phyloP scores from a whole-genome alignment of 1,140 invertebrate genomes.

The Platyura marginata region DNA sequence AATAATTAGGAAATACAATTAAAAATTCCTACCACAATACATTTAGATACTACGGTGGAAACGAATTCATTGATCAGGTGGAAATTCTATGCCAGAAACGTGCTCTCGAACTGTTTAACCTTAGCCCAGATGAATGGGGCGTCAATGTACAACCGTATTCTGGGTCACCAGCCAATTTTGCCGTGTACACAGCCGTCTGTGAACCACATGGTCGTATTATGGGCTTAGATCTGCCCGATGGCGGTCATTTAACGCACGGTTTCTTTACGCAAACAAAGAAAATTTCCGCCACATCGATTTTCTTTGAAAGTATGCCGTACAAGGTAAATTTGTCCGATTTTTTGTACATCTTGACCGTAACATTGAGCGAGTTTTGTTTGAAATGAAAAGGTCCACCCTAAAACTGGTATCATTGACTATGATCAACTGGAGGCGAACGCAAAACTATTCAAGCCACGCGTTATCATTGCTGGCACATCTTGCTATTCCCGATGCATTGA shows the following conservation, averaged over 20 bases:
- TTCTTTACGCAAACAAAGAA: slow-evolving; percentile 83
- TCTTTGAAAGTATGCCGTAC: slow-evolving; percentile 98
- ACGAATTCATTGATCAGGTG: slow-evolving; percentile 90
- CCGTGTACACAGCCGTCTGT: slow-evolving; percentile 74
- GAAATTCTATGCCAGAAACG: slow-evolving; percentile 79
- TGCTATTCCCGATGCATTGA: slow-evolving; percentile 77
- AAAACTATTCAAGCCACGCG: slow-evolving; percentile 71
- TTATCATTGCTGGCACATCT: slow-evolving; percentile 89
- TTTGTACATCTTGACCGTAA: no score
- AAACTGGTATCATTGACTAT: slow-evolving; percentile 87
- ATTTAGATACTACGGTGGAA: slow-evolving; percentile 82
- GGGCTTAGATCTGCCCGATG: slow-evolving; percentile 91
- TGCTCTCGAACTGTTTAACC: slow-evolving; percentile 70
- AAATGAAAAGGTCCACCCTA: slow-evolving; percentile 53
- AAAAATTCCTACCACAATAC: slow-evolving; percentile 5
- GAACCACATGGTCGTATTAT: slow-evolving; percentile 92
- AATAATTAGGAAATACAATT: no score
- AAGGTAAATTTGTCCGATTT: no score
- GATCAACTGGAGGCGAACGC: slow-evolving; percentile 69
- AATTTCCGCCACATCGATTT: slow-evolving; percentile 93
- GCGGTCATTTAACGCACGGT: slow-evolving; percentile 90
- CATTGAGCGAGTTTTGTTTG: no score
- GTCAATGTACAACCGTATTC: slow-evolving; percentile 97
- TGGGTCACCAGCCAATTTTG: slow-evolving; percentile 94
- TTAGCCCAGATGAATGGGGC: slow-evolving; percentile 72